Base-by-base conservation (phyloP, 1,140 invertebrate genomes). In the Drosophila paulistorum region DNA sequence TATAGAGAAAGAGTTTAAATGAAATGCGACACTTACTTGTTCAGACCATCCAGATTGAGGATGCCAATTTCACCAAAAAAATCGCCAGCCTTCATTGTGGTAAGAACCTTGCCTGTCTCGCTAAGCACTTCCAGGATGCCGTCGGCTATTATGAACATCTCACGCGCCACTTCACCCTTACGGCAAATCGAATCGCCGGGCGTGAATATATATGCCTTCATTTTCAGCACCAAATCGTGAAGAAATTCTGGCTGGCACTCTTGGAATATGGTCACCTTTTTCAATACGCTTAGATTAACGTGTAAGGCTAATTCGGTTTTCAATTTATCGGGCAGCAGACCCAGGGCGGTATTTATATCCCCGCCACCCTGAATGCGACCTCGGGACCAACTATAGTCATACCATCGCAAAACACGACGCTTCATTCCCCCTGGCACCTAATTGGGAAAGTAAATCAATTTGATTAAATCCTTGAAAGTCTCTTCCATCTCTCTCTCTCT, bases 1-100 rank as follows among this genome's bases (percentile, higher is more conserved):
- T 17, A 1, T 17, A 23, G 2, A n/a, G 30, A 33, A 5, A 35
- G 5, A 30, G 6, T 30, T 6, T 0, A 30, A 30, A 30, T 11
- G 1, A 55, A 33, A n/a, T 1, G 14, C 62, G 0, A 9, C 9
- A 79, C 84, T 73, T 94, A 98, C 98, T 98, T 98, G 93, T 99
- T 99, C 4, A 98, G 94, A 10, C 98, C 98, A 91, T 99, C 98
- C 37, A 99, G 93, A 92, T 99, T 99, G 0, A 99, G 94, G 77
- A 99, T 99, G 39, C 98, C 98, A 81, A 99, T 99, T 93, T 99
- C 98, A 6, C 98, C 98, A 89, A 99, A 99, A 93, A 99, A 99
- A 92, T 99, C 98, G 0, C 98, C 98, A 11, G 98, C 97, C 90
- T 98, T 97, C 98, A 99, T 99, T 55, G 97, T 98, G 0, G 98